Base-by-base conservation (phyloP, 2,113 vertebrate species). In the Nothocercus julius region DNA sequence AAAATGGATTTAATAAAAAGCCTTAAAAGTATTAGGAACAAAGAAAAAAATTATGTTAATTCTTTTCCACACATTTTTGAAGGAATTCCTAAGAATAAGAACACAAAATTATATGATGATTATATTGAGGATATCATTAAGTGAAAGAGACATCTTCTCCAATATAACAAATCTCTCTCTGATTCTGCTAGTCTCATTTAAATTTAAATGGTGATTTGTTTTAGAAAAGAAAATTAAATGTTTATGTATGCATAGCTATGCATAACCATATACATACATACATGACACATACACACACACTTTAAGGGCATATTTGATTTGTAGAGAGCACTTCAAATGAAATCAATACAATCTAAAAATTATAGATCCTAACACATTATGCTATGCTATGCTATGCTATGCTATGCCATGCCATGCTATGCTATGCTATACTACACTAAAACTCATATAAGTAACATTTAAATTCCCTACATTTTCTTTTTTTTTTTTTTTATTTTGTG, bases 1-100 rank as follows among this genome's bases (percentile, higher is more conserved):
- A 44, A 54, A 19, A 30, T 30, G 8, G 45, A 40, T 40, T 67
- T 77, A 8, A 45, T 62, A 51, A 58, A 84, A 90, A 67, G 5
- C 3, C 11, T 32, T 72, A 62, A 40, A 0, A 0, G 7, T 32
- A 32, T 2, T 40, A 42, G 8, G 4, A 20, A n/a, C 8, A 40
- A 68, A 45, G 4, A 32, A 3, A 45, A 73, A 58, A 38, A 9
- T 28, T 34, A 34, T 4, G 10, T 76, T 87, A 56, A 10, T 11
- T 76, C 14, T 12, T 9, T 83, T 70, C 13, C 22, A 72, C 6
- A 1, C 2, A 30, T 53, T 5, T 40, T 73, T 62, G 6, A 59
- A 42, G 4, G 2, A 1, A 0, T 36, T 82, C 27, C 15, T 25
- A 61, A 67, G 22, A 79, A 70, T 51, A 27, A 2, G 56, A 36